These are phyloP conservation scores for Antrozous pallidus DNA, from an alignment of 2,797 vertebrate species.

Conservation along the genomic window DNA sequence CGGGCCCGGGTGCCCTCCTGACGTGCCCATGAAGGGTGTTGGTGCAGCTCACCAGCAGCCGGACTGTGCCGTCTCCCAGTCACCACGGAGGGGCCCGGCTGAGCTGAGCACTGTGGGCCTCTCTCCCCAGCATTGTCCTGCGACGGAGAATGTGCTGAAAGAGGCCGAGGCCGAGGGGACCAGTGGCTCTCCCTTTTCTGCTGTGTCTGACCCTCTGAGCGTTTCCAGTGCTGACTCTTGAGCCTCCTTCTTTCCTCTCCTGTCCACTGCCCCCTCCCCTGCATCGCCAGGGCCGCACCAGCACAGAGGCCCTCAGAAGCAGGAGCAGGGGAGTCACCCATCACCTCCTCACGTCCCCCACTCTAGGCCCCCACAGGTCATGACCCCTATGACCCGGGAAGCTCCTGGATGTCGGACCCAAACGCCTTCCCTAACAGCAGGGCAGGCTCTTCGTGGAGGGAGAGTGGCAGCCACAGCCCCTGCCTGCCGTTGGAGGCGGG, in stretches of 20 bases:
- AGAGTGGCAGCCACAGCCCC: not conserved
- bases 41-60: not conserved
- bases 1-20: not conserved
- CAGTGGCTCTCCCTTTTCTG: not conserved
- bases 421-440: not conserved
- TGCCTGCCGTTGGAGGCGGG: not conserved
- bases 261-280: not conserved
- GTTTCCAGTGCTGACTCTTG: not conserved
- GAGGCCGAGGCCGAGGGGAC: not conserved
- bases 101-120: not conserved
- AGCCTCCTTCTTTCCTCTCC: not conserved
- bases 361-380: not conserved
- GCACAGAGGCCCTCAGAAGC: not conserved
- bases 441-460: not conserved
- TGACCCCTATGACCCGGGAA: not conserved
- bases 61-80: not conserved
- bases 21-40: not conserved
- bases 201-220: not conserved
- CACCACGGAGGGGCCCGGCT: not conserved
- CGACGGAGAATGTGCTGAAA: not conserved
- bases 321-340: not conserved
- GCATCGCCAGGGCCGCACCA: not conserved
- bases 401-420: not conserved
- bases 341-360: not conserved
- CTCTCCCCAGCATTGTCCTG: not conserved